These are phyloP conservation scores for Phylloscopus trochilus DNA, from an alignment of 2,113 vertebrate species.

Conservation along the genomic window DNA sequence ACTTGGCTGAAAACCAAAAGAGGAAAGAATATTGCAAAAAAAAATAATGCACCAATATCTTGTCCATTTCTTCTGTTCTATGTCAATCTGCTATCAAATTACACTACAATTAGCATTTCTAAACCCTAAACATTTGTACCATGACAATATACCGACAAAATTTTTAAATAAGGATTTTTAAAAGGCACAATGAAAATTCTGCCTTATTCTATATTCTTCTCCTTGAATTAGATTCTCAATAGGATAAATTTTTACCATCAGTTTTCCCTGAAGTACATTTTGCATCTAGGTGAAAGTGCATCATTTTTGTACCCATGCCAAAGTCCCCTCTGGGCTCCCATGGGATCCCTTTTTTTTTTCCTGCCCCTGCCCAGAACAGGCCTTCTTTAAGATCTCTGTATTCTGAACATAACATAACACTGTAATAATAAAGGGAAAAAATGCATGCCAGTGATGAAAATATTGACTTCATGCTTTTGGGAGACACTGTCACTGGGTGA, in stretches of 20 bases:
- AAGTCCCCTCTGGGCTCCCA: neutral
- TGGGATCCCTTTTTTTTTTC: fast-evolving
- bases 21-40: neutral
- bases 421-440: neutral
- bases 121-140: neutral
- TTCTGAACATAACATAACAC: neutral
- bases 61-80: neutral
- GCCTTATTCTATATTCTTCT: neutral
- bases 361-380: fast-evolving
- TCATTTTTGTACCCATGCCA: fast-evolving
- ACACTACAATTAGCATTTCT: neutral
- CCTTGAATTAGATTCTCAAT: neutral
- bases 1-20: neutral
- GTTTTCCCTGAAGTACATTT: neutral
- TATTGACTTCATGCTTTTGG: neutral
- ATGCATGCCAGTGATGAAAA: neutral
- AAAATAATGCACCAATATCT: neutral
- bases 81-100: neutral
- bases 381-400: neutral
- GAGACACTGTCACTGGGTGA: neutral
- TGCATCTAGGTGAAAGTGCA: neutral
- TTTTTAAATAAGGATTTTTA: neutral
- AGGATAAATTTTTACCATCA: neutral
- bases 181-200: neutral
- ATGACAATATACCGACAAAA: neutral